Evolutionary conservation across 2,113 vertebrate species (phyloP), one percentile per base, ranked within the genome.

Genomic region (Turdus rufiventris): DNA sequence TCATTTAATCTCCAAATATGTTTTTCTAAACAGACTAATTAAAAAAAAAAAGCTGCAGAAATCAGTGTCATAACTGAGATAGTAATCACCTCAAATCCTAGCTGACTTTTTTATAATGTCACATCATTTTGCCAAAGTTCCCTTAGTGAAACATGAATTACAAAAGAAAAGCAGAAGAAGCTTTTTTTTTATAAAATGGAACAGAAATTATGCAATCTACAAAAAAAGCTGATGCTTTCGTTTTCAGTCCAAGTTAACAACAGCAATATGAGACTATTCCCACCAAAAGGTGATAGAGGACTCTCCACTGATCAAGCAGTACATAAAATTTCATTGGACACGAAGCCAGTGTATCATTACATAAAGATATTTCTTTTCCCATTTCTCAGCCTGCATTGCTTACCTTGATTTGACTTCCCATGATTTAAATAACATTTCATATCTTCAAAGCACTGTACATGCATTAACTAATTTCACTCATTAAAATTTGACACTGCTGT

Each of bases 391-490:
- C 19, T 34, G 11, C 48, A 47, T 77, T 90, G 38, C 29, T 86
- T 90, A 83, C 75, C 58, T 93, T 83, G 56, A 86, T 93, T 87
- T 83, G 73, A 54, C 26, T 87, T 94, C 29, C 25, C 38, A 17
- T 47, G 68, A 93, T 89, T 81, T 75, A 78, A 95, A 85, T 66
- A 92, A 33, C 13, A 51, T 88, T 93, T 91, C 54, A 51, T 75
- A 79, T 85, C 87, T 94, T 94, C 71, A 93, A 92, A 94, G 65
- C 28, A 54, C 53, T 91, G 34, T 62, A 73, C 29, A 40, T 38
- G 58, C 66, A 85, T 93, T 94, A 91, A 65, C 50, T 88, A 91
- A 95, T 85, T 87, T 95, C 58, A 65, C 42, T 85, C 77, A 87
- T 76, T 95, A 89, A 88, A 95, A 92, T 94, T 21, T 95, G 77